Evolutionary conservation across 1,140 invertebrate species (phyloP), one percentile per base, ranked within the genome.

Genomic region (Drosophila baimaii): DNA sequence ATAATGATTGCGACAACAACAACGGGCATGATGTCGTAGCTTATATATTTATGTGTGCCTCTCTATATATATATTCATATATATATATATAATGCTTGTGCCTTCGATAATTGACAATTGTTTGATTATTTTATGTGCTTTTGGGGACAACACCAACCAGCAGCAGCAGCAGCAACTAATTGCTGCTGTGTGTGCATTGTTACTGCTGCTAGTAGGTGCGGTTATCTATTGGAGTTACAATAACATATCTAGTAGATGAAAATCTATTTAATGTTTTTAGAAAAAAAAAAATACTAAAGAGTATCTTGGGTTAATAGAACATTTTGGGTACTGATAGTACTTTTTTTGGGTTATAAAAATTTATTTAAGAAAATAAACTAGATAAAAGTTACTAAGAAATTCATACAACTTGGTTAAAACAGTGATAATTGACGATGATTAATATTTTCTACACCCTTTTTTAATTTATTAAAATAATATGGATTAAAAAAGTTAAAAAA

Each of bases 1-100:
- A 83, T 83, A 88, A 88, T 88, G 83, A 88, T 88, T 88, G 84
- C 83, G 83, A 88, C 83, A 88, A 88, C 83, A 84, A 77, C 77
- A 65, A 57, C 23, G 21, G 70, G 43, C 31, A 61, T 63, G 58
- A 61, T 63, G 58, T 62, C 71, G 57, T 75, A 61, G 62, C 63
- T 81, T 23, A 54, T 54, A 46, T 59, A 43, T 55, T 21, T 29
- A 31, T 47, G n/a, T 41, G 9, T 54, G 7, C 33, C 29, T 46
- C 17, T 17, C 19, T 43, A 35, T 51, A 41, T 37, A 21, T 52
- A n/a, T 47, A 44, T 13, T 12, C 21, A 43, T 62, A 43, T 41
- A 31, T 52, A 57, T 63, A 55, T 54, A 62, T 27, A 64, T 52
- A 82, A 74, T 65, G 54, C 59, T 52, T 79, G 52, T 79, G 82